Evolutionary conservation across 2,113 vertebrate species (phyloP), one percentile per base, ranked within the genome.

Genomic region (Chloebia gouldiae): DNA sequence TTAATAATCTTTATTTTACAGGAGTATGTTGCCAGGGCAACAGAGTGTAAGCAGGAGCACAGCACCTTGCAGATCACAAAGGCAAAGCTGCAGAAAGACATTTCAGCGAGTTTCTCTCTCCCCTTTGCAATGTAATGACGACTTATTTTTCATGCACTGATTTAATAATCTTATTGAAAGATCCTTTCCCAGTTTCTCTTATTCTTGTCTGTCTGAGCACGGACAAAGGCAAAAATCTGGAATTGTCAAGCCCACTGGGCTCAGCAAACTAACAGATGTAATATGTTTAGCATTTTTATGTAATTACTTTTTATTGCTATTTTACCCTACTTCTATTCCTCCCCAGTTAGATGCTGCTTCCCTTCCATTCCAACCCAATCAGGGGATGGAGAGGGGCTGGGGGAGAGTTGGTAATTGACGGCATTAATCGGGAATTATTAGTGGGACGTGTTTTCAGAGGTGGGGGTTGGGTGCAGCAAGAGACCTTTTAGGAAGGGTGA

Each of bases 1-100:
- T 98, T 98, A 98, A 98, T 98, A 98, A 98, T 98, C 98, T 98
- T 98, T 98, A 98, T 98, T 98, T 98, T 98, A 98, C 98, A 98
- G 98, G 97, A 97, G 95, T 98, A 95, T 44, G 98, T 98, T 98
- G 98, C 98, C 97, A 98, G 96, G 98, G 98, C 96, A 98, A 98
- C 98, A 22, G 95, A 97, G 97, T 97, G 97, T 97, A 98, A 98
- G 98, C 97, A 98, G 96, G 97, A 96, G 97, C 98, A 97, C 96
- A 97, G 97, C 97, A 98, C 97, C 97, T 98, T 97, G 95, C 98
- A 95, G 97, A 98, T 98, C 98, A 98, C 98, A 98, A 98, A 98
- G 97, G 98, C 97, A 98, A 97, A 98, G 97, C 96, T 97, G 96
- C 97, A 97, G 96, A 97, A 98, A 96, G 97, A 98, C 97, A 97